phyloP scores from a whole-genome alignment of 1,140 invertebrate genomes.

The Papilio glaucus region DNA sequence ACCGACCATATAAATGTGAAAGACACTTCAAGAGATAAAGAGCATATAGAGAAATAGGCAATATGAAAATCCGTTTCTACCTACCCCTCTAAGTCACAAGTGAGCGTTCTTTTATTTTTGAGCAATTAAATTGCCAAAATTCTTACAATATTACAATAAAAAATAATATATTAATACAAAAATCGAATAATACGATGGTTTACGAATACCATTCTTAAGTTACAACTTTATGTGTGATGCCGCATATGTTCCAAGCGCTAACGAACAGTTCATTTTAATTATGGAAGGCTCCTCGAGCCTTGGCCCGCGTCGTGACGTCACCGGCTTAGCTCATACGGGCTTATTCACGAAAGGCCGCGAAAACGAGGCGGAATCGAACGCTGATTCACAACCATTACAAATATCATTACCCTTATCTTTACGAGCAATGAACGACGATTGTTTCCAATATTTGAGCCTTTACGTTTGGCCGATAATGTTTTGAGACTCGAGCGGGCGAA shows the following conservation, averaged over 20 bases:
- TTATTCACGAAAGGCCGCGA: slow-evolving; percentile 53
- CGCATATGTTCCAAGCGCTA: slow-evolving; percentile 24
- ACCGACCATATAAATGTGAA: no score
- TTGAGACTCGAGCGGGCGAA: background rate
- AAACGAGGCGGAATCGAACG: slow-evolving; percentile 49
- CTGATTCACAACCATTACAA: slow-evolving; percentile 67
- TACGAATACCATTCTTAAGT: no score
- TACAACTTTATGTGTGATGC: background rate
- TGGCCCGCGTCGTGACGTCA: slow-evolving; percentile 40
- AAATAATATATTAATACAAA: background rate
- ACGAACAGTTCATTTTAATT: slow-evolving; percentile 26
- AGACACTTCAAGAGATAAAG: no score
- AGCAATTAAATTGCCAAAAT: no score
- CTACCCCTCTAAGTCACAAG: no score
- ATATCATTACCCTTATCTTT: slow-evolving; percentile 75
- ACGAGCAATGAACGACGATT: slow-evolving; percentile 63
- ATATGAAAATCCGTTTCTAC: no score
- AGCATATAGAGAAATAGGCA: no score
- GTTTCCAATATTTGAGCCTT: slow-evolving; percentile 47
- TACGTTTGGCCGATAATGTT: slow-evolving; percentile 26
- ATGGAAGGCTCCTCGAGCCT: slow-evolving; percentile 30
- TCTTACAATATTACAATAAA: background rate
- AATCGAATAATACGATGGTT: no score
- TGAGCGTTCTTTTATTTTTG: no score
- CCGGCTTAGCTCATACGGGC: slow-evolving; percentile 50